Evolutionary conservation across 2,888 invertebrate genomes (phyloP).

Genomic region (Drosophila hamatofila): DNA sequence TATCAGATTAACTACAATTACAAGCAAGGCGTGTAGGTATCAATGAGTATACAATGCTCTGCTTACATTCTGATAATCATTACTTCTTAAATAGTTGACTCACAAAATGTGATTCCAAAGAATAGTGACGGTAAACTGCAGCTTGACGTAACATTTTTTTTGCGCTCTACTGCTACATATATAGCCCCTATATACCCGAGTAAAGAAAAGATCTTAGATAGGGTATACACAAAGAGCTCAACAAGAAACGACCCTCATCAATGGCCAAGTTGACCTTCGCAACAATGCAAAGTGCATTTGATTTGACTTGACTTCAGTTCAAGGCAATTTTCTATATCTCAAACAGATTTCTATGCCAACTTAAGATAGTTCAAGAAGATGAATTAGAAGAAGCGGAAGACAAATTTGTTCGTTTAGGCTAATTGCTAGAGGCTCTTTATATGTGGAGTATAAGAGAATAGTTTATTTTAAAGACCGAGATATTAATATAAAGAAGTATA

Average conservation of each 20-base stretch:
- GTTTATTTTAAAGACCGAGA: not conserved
- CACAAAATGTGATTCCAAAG: too few relatives aligned
- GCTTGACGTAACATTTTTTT: too few relatives aligned
- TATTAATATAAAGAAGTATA: too few relatives aligned
- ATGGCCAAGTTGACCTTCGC: not conserved
- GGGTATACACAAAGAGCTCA: constrained; percentile 2
- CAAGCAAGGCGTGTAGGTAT: too few relatives aligned
- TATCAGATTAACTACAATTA: too few relatives aligned
- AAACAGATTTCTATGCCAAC: not conserved
- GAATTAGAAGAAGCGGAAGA: not conserved
- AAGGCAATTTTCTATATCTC: constrained; percentile 4
- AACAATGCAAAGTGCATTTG: constrained; percentile 8
- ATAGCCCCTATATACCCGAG: not conserved
- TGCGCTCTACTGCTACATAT: too few relatives aligned
- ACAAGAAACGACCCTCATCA: constrained; percentile 1
- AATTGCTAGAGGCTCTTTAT: not conserved
- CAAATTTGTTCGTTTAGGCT: not conserved
- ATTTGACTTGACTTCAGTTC: not conserved
- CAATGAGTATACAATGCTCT: too few relatives aligned
- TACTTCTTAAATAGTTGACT: too few relatives aligned
- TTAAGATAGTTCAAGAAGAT: not conserved
- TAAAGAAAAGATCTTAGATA: not conserved
- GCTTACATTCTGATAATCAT: too few relatives aligned
- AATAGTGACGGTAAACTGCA: too few relatives aligned
- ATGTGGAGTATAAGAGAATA: not conserved